phyloP scores from a whole-genome alignment of 2,113 vertebrate genomes.

The Forbesichthys papilliferus region DNA sequence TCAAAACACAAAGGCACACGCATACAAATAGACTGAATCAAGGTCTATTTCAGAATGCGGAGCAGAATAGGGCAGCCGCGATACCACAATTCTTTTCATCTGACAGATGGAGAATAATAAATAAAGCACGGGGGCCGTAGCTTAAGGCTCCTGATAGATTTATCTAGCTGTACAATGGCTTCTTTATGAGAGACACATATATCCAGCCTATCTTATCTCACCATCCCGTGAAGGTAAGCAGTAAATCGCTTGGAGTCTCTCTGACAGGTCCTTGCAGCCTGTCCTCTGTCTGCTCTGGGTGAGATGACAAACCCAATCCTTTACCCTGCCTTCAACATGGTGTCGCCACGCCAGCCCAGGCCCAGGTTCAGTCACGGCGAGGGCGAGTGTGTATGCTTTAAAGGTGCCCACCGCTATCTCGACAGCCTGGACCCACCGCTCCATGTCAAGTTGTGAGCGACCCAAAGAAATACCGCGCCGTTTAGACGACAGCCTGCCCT shows the following conservation, averaged over 20 bases:
- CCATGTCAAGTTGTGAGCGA: constrained; percentile 13
- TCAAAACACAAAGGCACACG: constrained; percentile 2
- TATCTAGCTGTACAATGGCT: constrained; percentile 49
- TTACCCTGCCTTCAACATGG: constrained; percentile 41
- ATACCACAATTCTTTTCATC: constrained; percentile 48
- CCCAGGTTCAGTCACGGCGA: constrained; percentile 38
- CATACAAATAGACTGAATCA: constrained; percentile 3
- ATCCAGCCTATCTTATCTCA: constrained; percentile 51
- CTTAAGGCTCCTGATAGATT: constrained; percentile 52
- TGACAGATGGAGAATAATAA: constrained; percentile 46
- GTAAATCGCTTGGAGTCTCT: constrained; percentile 52
- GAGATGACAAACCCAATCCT: constrained; percentile 33
- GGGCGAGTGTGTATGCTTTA: constrained; percentile 54
- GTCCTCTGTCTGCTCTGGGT: constrained; percentile 19
- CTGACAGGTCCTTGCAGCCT: constrained; percentile 7
- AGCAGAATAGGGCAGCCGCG: neutral
- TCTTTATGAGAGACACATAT: constrained; percentile 50
- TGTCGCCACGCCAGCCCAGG: constrained; percentile 39
- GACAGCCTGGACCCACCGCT: constrained; percentile 31
- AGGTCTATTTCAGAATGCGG: neutral
- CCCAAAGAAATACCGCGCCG: neutral
- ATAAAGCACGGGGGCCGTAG: constrained; percentile 38
- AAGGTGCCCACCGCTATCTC: constrained; percentile 45
- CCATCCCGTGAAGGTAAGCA: constrained; percentile 40
- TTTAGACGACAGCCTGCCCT: constrained; percentile 23